Percentiles rank a stretch among this genome's conserved stretches.
Evolutionary conservation across 2,888 invertebrate species (phyloP).

Genomic region (Abscondita cerata): DNA sequence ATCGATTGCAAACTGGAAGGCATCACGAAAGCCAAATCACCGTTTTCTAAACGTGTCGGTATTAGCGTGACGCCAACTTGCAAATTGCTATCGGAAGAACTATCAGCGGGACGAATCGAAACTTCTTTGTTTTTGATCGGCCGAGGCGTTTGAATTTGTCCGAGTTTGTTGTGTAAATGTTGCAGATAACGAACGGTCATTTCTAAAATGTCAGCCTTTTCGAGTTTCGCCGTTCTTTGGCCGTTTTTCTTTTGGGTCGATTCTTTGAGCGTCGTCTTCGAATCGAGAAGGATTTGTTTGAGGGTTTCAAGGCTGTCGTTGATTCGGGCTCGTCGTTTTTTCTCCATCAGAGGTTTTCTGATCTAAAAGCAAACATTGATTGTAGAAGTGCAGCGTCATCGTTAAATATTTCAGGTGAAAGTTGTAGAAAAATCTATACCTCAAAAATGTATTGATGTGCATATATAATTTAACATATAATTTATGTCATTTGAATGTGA

Average conservation of each 20-base stretch:
- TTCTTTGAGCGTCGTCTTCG: slow-evolving; percentile 53
- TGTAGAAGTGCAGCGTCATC: too few species aligned
- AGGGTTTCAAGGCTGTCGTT: slow-evolving; percentile 63
- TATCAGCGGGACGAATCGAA: slow-evolving; percentile 45
- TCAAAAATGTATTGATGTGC: too few species aligned
- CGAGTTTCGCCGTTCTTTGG: slow-evolving; percentile 64
- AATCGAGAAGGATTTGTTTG: slow-evolving; percentile 60
- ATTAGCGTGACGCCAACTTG: slow-evolving; percentile 52
- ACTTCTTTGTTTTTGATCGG: slow-evolving; percentile 34
- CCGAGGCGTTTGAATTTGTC: slow-evolving; percentile 24
- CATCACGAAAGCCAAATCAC: slow-evolving; percentile 57
- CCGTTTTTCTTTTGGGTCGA: slow-evolving; percentile 44
- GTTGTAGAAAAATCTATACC: too few species aligned
- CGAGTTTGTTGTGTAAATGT: slow-evolving; percentile 58
- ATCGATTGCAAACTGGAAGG: slow-evolving; percentile 42
- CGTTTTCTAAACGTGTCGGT: slow-evolving; percentile 56
- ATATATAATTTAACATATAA: too few species aligned
- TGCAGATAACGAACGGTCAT: slow-evolving; percentile 68
- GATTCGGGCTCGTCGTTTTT: slow-evolving; percentile 62
- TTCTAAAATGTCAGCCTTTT: slow-evolving; percentile 71
- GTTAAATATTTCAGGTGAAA: too few species aligned
- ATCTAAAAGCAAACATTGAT: slow-evolving; percentile 52
- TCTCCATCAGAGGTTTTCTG: slow-evolving; percentile 64
- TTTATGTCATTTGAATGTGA: too few species aligned
- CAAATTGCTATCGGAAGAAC: slow-evolving; percentile 44